Evolutionary conservation across 2,797 vertebrate genomes (phyloP), one percentile per base, ranked within the genome.

Genomic region (Cirrhinus molitorella): DNA sequence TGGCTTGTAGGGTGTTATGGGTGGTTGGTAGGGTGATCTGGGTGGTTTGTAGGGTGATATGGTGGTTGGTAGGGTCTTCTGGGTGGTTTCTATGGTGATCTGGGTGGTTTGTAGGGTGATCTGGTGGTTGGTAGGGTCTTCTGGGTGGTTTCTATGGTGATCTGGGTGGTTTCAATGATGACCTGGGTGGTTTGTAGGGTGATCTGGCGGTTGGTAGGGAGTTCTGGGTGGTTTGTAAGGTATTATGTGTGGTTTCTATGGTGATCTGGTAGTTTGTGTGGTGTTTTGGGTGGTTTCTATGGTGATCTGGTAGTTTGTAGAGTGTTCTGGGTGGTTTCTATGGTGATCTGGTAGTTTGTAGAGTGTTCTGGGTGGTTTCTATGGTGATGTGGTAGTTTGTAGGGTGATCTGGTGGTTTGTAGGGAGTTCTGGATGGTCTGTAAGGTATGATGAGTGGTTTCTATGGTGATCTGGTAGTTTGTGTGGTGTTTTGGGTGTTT

Each of bases 271-370:
- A 4, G 31, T 2, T 19, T 51, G 19, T 37, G 21, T 4, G 63
- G 31, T 66, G 19, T 21, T 66, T 9, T 8, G 53, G 34, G 11
- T 55, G 1, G 34, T 13, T 6, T 2, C 10, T 13, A 40, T 2
- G 4, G 63, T 21, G 31, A 21, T 66, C 9, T 37, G 11, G 11
- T 40, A 11, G 11, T 67, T 3, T 40, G 2, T 67, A 3, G 4
- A 2, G 19, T 67, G 19, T n/a, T 67, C 11, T 43, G 21, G 0
- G 63, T 66, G 2, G 4, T 4, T 34, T 19, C 0, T 51, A 51
- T 0, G 3, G 8, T 34, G 31, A 2, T 19, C 8, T 9, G 23
- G n/a, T 25, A 1, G 1, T 13, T 59, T 4, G 16, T 23, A 2
- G 1, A 11, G 21, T n/a, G 53, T 1, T n/a, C 21, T 59, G 8